Evolutionary conservation across 2,113 vertebrate species (phyloP), one percentile per base, ranked within the genome.

Genomic region (Tychaedon coryphoeus): DNA sequence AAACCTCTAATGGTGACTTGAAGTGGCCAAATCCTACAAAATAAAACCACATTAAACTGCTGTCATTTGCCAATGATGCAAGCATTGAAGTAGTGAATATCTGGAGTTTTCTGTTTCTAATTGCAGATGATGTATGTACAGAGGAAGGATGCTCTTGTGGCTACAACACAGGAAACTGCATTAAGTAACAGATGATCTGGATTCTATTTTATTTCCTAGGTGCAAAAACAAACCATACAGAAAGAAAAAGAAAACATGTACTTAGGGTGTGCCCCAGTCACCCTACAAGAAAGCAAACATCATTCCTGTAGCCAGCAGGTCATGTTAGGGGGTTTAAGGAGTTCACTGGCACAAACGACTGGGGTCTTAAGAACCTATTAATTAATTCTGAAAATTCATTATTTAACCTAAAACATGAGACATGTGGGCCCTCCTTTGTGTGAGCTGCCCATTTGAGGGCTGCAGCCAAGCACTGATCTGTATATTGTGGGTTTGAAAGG

Each of bases 101-200:
- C 74, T 70, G 56, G 48, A 79, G n/a, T 51, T 67, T 87, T 94
- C 48, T 82, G 58, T 67, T 75, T 60, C 65, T 58, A 67, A 48
- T 20, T 53, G 53, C 36, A 86, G 34, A 70, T 79, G 29, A 84
- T 48, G 28, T 28, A 60, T 2, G 19, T 6, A 84, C 19, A 87
- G 47, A 82, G 58, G 50, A 94, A 95, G 54, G 58, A 95, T 58
- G 70, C 51, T 88, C 20, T 84, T 74, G 83, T 3, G 11, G 74
- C 36, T 82, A 47, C 34, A 65, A 36, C 70, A 90, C 29, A 87
- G 89, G 66, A 95, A 92, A 50, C 33, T 65, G 70, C 62, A 82
- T 88, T 82, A 91, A 88, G 74, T 61, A 95, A 94, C 38, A 87
- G 40, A 95, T 69, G 25, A 87, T 78, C 61, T 95, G 74, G 36